A percentile compares a stretch with the other conserved stretches of the same genome.
phyloP scores from a whole-genome alignment of 2,797 vertebrate genomes.

The Microchirus variegatus region DNA sequence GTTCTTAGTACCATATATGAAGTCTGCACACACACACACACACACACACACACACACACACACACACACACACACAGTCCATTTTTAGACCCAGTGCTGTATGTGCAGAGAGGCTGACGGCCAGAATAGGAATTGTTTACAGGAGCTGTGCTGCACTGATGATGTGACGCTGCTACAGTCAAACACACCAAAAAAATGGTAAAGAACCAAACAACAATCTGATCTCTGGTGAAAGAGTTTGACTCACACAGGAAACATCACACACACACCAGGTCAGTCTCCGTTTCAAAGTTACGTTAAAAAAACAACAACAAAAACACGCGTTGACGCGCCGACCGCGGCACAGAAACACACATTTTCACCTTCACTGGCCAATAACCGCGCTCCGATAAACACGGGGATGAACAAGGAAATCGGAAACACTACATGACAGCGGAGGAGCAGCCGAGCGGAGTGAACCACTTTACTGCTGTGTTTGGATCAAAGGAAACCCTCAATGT shows the following conservation, averaged over 20 bases:
- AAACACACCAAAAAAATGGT: constrained; percentile 7
- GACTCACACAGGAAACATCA: too few relatives aligned
- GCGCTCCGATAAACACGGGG: constrained; percentile 13
- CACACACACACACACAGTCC: constrained; percentile 25
- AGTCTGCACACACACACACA: constrained; percentile 12
- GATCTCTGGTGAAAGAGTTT: too few relatives aligned
- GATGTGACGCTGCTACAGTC: constrained; percentile 5
- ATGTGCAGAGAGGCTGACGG: neutral
- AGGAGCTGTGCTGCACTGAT: constrained; percentile 14
- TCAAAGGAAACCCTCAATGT: too few relatives aligned
- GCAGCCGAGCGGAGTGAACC: neutral
- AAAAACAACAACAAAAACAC: too few relatives aligned
- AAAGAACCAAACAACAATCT: neutral
- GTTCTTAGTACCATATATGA: constrained; percentile 33
- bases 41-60: constrained; percentile 12
- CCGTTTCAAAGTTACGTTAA: neutral
- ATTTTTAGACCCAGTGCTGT: constrained; percentile 46
- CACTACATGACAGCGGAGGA: neutral
- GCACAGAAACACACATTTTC: constrained; percentile 2
- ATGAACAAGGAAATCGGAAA: neutral
- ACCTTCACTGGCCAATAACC: constrained; percentile 26
- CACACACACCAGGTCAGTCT: too few relatives aligned
- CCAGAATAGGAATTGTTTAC: constrained; percentile 64
- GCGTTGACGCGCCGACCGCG: neutral
- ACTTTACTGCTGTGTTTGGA: too few relatives aligned